Evolutionary conservation across 1,140 invertebrate species (phyloP), one percentile per base, ranked within the genome.

Genomic region (Drosophila baimaii): DNA sequence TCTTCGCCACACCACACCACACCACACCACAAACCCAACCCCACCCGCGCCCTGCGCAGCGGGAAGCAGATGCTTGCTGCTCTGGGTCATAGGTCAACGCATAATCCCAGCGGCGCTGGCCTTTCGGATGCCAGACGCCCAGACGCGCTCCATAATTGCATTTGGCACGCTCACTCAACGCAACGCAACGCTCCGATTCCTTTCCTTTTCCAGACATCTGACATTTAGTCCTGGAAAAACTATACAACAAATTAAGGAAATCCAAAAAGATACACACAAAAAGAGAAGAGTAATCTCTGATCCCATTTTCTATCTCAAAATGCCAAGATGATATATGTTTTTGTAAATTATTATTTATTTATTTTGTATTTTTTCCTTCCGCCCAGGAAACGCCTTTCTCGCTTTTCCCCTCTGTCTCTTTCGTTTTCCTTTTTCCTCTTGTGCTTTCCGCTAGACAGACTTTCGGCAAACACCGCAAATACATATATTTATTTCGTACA

Each of bases 401-500:
- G 51, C 59, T 57, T 66, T 63, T 65, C 31, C 49, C 25, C 23
- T 10, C 59, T 33, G 37, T 57, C 55, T 15, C 29, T 21, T 37
- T 41, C 12, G 19, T 59, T 58, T 41, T 29, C 25, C 17, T 17
- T 31, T 31, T 63, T 31, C 17, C 17, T 58, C 27, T 41, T 57
- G 7, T 10, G 57, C 69, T 83, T 85, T 81, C 69, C 81, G 81
- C 73, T 85, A 84, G 65, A 85, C 44, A 69, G 77, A 74, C 52
- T 84, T 77, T 55, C 15, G 35, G 33, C 43, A 19, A 69, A 51
- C 64, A 29, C 23, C 49, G 65, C 43, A 69, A 58, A 62, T 41
- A 39, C 4, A 31, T 58, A 35, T 15, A 27, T 54, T 15, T 64
- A 47, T 41, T 46, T 29, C 5, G 27, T 29, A 66, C 63, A 49